These are phyloP conservation scores for Tenualosa thibaudeaui DNA, from an alignment of 2,797 vertebrate species.

Conservation along the genomic window DNA sequence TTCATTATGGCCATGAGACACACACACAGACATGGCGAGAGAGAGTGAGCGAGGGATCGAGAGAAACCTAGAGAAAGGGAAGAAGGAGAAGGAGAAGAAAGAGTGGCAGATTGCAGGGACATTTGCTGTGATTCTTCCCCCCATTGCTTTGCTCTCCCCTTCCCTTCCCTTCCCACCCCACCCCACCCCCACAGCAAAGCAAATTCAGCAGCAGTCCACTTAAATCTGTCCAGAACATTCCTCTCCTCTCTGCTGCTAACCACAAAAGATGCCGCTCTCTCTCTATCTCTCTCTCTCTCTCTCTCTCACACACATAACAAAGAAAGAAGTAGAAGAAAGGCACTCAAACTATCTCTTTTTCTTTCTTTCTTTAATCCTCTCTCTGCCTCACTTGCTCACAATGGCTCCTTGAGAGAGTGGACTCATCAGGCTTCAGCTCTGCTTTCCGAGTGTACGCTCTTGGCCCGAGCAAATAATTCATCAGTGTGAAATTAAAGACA, in stretches of 20 bases:
- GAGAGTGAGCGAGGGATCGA: slow-evolving; percentile 56
- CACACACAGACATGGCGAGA: slow-evolving; percentile 43
- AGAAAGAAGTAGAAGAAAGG: background rate
- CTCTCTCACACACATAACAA: slow-evolving; percentile 23
- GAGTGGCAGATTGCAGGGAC: slow-evolving; percentile 72
- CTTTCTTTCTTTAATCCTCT: slow-evolving; percentile 29
- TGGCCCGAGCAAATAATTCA: slow-evolving; percentile 75
- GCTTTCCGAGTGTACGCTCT: background rate
- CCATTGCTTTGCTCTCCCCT: slow-evolving; percentile 63
- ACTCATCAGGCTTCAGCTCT: background rate
- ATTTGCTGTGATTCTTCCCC: slow-evolving; percentile 69
- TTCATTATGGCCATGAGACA: slow-evolving; percentile 66
- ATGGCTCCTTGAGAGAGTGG: background rate
- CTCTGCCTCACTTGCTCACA: slow-evolving; percentile 42
- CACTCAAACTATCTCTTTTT: background rate
- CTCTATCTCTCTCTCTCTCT: slow-evolving; percentile 28
- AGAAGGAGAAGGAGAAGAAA: slow-evolving; percentile 59
- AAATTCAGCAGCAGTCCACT: background rate
- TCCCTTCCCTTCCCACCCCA: slow-evolving; percentile 32
- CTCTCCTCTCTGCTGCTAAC: background rate
- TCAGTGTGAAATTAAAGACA: slow-evolving; percentile 70
- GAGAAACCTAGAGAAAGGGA: slow-evolving; percentile 45
- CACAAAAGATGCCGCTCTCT: slow-evolving; percentile 40
- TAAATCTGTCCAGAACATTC: slow-evolving; percentile 13
- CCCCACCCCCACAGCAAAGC: slow-evolving; percentile 48